phyloP scores from a whole-genome alignment of 2,888 invertebrate species.

The Noctua janthina region DNA sequence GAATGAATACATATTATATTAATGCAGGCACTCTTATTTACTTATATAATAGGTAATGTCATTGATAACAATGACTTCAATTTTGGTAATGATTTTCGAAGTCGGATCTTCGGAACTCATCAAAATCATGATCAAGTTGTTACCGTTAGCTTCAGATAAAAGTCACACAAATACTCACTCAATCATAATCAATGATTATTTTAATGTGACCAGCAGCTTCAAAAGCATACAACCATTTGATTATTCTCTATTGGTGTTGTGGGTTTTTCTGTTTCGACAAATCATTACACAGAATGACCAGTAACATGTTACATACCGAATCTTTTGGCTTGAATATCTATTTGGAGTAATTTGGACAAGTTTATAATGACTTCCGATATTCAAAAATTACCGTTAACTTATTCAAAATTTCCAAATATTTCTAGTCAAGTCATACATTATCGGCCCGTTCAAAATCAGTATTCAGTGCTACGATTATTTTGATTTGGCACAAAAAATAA shows the following conservation, averaged over 20 bases:
- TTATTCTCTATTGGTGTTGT: not conserved
- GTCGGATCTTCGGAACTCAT: not conserved
- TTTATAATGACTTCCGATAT: slow-evolving; percentile 55
- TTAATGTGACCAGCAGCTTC: not conserved
- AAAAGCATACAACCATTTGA: slow-evolving; percentile 5
- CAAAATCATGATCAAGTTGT: not conserved
- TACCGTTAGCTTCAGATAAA: slow-evolving; percentile 1
- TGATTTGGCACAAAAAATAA: slow-evolving; percentile 52
- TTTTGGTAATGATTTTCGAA: slow-evolving; percentile 4
- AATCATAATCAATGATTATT: not conserved
- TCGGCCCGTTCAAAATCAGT: slow-evolving; percentile 35
- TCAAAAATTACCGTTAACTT: slow-evolving; percentile 49
- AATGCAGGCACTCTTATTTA: not conserved
- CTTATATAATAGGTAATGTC: not conserved
- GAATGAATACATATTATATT: not conserved
- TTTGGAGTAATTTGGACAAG: slow-evolving; percentile 41
- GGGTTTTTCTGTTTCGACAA: not conserved
- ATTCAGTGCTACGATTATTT: slow-evolving; percentile 45
- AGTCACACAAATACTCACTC: slow-evolving; percentile 5
- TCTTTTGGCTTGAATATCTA: slow-evolving; percentile 12
- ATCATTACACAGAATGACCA: slow-evolving; percentile 46
- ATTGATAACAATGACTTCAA: not conserved
- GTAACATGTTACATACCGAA: not conserved
- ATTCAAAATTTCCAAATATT: slow-evolving; percentile 38
- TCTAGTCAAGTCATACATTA: slow-evolving; percentile 42